A percentile compares a stretch with the other conserved stretches of the same genome.
Conservation (phyloP, 2,797 vertebrate species). For the Schizopygopsis malacanthus region DNA sequence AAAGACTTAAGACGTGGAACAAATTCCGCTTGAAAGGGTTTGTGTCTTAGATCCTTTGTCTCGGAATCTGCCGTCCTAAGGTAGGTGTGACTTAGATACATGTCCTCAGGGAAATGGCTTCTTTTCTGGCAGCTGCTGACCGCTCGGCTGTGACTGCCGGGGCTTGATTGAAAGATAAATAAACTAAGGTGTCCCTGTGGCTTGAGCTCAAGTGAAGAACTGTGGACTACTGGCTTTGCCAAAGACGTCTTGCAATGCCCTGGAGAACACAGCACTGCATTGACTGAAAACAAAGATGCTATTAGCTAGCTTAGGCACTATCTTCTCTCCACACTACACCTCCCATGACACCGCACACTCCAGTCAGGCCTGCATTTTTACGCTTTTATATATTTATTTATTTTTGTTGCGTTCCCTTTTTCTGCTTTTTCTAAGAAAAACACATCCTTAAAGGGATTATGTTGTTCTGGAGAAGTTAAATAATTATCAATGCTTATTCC, state of each 20-base stretch:
- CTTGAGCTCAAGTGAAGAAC: slow-evolving; percentile 72
- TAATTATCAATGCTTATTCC: slow-evolving; percentile 76
- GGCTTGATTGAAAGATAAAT: slow-evolving; percentile 72
- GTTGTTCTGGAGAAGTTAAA: slow-evolving; percentile 87
- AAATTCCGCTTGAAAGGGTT: slow-evolving; percentile 76
- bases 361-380: slow-evolving; percentile 88
- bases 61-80: slow-evolving; percentile 66
- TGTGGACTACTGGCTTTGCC: slow-evolving; percentile 76
- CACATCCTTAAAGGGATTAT: slow-evolving; percentile 98
- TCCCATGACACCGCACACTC: slow-evolving; percentile 90
- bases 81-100: slow-evolving; percentile 64
- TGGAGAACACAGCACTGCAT: slow-evolving; percentile 73
- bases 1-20: slow-evolving; percentile 77
- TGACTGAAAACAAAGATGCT: slow-evolving; percentile 84
- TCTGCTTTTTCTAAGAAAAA: slow-evolving; percentile 74
- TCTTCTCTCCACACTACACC: slow-evolving; percentile 83
- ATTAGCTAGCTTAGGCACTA: slow-evolving; percentile 86
- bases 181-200: slow-evolving; percentile 63
- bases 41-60: slow-evolving; percentile 72
- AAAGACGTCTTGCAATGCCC: slow-evolving; percentile 78
- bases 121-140: slow-evolving; percentile 45
- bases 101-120: slow-evolving; percentile 65
- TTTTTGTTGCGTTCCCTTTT: slow-evolving; percentile 75
- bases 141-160: slow-evolving; percentile 32
- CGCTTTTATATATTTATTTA: slow-evolving; percentile 84